Evolutionary conservation across 2,113 vertebrate genomes (phyloP), one percentile per base, ranked within the genome.

Genomic region (Dromiciops gliroides): DNA sequence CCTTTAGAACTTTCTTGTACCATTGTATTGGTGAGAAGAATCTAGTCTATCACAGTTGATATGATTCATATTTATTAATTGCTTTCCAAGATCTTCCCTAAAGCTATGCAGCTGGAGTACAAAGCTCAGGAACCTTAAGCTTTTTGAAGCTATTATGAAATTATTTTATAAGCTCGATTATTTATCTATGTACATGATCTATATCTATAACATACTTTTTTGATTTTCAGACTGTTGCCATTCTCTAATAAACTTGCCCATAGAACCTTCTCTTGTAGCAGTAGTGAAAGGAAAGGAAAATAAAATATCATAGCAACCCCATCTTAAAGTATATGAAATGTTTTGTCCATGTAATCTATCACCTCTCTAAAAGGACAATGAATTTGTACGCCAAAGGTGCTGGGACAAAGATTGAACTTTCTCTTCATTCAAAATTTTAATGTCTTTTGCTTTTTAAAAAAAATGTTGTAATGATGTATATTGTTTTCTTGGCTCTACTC

Each of bases 131-230:
- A n/a, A 91, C 49, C 75, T 92, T 93, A 53, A 37, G 92, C 44
- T 90, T 95, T 93, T 96, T 91, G 48, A 67, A 96, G 90, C 91
- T 60, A 95, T 89, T 93, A 50, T 67, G 96, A 90, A 97, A 90
- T 92, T 94, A 95, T 96, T 96, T 98, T 91, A 83, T 52, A 93
- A 90, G 50, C 67, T 90, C 48, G 89, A 95, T 50, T 96, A 93
- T 94, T 95, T 94, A 96, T 94, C 50, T 31, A 0, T 96, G 37
- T 67, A 67, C 11, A 31, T 60, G 3, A 11, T 28, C 11, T 37
- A 67, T 11, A 10, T 28, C 10, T 28, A 25, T 28, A 51, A 51
- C 16, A 28, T 9, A 9, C 11, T 56, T 31, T 56, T 56, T 56
- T 0, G 10, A 26, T 56, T 56, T 56, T 37, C 56, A 67, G 28